A percentile compares a stretch with the other conserved stretches of the same genome.
phyloP scores from a whole-genome alignment of 2,888 invertebrate genomes.

The Dolomedes plantarius region DNA sequence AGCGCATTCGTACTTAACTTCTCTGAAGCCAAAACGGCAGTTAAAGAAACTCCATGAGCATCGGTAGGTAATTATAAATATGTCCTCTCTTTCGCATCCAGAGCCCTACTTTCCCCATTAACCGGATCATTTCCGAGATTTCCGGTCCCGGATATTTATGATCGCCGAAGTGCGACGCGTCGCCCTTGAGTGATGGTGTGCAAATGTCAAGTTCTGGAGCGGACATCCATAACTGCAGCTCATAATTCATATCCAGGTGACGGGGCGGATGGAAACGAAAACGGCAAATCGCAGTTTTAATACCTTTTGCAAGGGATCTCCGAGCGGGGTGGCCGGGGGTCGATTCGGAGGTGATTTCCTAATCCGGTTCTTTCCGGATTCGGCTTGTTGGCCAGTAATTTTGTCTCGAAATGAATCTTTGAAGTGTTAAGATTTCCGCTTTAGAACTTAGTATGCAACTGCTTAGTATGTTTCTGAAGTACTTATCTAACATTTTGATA shows the following conservation, averaged over 20 bases:
- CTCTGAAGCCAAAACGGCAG: too few species aligned
- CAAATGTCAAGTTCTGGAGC: background rate
- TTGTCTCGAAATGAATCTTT: too few species aligned
- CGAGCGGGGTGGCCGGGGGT: background rate
- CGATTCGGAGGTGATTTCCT: background rate
- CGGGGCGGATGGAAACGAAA: background rate
- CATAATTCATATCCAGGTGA: background rate
- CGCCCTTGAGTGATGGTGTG: background rate
- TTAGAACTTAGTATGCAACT: too few species aligned
- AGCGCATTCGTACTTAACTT: too few species aligned
- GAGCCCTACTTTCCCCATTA: background rate
- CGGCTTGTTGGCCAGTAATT: too few species aligned
- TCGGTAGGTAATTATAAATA: conserved; percentile 3
- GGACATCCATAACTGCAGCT: background rate
- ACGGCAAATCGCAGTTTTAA: background rate
- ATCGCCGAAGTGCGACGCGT: background rate
- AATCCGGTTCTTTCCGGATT: background rate
- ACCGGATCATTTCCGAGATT: conserved; percentile 3
- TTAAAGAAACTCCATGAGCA: too few species aligned
- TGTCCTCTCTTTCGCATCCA: background rate
- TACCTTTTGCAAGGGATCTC: background rate
- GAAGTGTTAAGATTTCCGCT: too few species aligned
- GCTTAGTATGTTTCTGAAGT: too few species aligned
- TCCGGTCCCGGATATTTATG: background rate
- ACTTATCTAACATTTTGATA: too few species aligned